Base-by-base conservation (phyloP, 2,888 invertebrate genomes). In the Capitulum mitella region DNA sequence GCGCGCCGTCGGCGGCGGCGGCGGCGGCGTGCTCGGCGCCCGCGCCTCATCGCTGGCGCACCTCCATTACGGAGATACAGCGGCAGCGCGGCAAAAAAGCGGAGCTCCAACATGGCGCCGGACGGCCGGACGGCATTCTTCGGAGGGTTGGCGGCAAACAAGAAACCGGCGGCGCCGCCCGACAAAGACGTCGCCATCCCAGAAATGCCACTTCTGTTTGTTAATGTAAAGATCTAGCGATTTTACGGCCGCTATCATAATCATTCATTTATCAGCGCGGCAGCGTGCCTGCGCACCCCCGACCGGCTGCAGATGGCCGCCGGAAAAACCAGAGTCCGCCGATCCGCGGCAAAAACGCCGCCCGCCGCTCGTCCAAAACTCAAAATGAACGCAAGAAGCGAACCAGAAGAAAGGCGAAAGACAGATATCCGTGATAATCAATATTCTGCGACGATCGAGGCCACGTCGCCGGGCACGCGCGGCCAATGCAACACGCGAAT, bases 171-270 rank as follows among this genome's bases (percentile, higher is more conserved):
- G 37, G 70, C 37, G 16, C 70, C 16, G 19, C 22, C 70, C 70
- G 70, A 70, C 70, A 70, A 34, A 70, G 70, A 37, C 70, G 8
- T 37, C 34, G 70, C 37, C 34, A 70, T 70, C 37, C 70, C 70
- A 70, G 70, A 70, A 70, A 70, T 70, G 70, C 70, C 70, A 70
- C 70, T 70, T 70, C 70, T 70, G 70, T 70, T 70, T 70, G 70
- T 37, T 70, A 37, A 70, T 70, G 70, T 70, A 70, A 70, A 70
- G 70, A 70, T 70, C 70, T 37, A 37, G 37, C 37, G 70, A 70
- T 37, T 70, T 70, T 70, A 70, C 70, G 70, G 37, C 32, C 37
- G 37, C 70, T 19, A 70, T 70, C 70, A 70, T 70, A 70, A 70
- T 70, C 70, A 70, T 70, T 70, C 70, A 70, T 70, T 70, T 70